Base-by-base conservation (phyloP, 2,888 invertebrate species). In the Cenopis cana region DNA sequence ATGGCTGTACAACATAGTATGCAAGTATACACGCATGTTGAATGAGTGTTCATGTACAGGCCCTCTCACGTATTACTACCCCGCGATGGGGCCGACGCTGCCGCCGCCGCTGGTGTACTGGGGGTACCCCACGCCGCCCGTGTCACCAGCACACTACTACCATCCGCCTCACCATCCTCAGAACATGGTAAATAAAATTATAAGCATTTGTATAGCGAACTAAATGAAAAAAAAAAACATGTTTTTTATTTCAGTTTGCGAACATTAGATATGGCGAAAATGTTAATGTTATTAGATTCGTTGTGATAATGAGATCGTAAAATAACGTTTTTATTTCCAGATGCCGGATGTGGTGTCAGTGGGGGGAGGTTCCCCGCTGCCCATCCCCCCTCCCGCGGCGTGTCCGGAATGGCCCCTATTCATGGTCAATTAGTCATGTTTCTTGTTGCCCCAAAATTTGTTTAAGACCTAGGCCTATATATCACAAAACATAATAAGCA, bases 51-150 rank as follows among this genome's bases (percentile, higher is more conserved):
- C n/a, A 50, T 56, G 17, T 17, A 20, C 86, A 93, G 93, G 94
- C 75, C 94, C 94, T 12, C 87, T 94, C 75, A 94, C 95, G 17
- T 93, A 94, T 81, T 94, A 94, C 79, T 94, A 94, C 74, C 87
- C 94, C 38, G 92, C 94, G 68, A 93, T 94, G 89, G 93, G 94
- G 36, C 94, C 94, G 20, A 92, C 94, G 68, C 91, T 95, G 82
- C 94, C 95, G 49, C 96, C 96, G 38, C 95, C 95, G 67, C 95
- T 96, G 74, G 96, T 98, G 79, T 98, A 98, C 93, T 98, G 98
- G 98, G 97, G 97, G 0, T 98, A 98, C 92, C 98, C 98, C 59
- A 98, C 98, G 80, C 98, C 98, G 50, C 98, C 98, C 0, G 98
- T 98, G 18, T 98, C 98, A 55, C 98, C 98, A 0, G 98, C 98